Evolutionary conservation across 2,113 vertebrate genomes (phyloP), one percentile per base, ranked within the genome.

Genomic region (Genyomyrus donnyi): DNA sequence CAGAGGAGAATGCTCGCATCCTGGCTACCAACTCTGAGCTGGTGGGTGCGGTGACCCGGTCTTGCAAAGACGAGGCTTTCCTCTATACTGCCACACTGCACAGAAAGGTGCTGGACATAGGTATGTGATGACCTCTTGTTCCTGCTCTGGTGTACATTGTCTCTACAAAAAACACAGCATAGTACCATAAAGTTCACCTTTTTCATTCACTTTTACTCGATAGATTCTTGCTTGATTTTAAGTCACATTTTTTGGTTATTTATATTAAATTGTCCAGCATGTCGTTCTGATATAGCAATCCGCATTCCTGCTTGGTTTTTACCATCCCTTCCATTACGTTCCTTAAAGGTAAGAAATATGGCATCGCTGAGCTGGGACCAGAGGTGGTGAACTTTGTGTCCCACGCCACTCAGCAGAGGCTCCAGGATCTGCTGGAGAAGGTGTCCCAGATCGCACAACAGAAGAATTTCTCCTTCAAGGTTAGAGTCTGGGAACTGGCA

Each of bases 21-120:
- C 92, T 99, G 90, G 98, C 98, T 89, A 99, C 98, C 52, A 99
- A 98, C 94, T 99, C 98, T 0, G 97, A 97, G 80, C 89, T 99
- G 8, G 98, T 99, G 90, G 98, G 98, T 88, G 96, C 96, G 0
- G 95, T 99, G 93, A 99, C 97, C 1, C 95, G 97, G 91, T 99
- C 98, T 70, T 99, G 98, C 93, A 98, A 98, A 92, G 98, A 99
- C 0, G 98, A 99, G 92, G 96, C 97, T 42, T 99, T 99, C 91
- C 96, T 99, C 46, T 97, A 97, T 91, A 95, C 95, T 0, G 92
- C 96, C 35, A 90, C 96, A 91, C 94, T 99, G 90, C 97, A 99
- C 92, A 97, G 96, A 92, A 97, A 97, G 92, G 98, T 99, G 93
- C 91, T 98, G 93, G 97, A 99, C 93, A 99, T 99, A 90, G 98